These are phyloP conservation scores for Acomys russatus DNA, from an alignment of 2,797 vertebrate genomes.

Conservation along the genomic window DNA sequence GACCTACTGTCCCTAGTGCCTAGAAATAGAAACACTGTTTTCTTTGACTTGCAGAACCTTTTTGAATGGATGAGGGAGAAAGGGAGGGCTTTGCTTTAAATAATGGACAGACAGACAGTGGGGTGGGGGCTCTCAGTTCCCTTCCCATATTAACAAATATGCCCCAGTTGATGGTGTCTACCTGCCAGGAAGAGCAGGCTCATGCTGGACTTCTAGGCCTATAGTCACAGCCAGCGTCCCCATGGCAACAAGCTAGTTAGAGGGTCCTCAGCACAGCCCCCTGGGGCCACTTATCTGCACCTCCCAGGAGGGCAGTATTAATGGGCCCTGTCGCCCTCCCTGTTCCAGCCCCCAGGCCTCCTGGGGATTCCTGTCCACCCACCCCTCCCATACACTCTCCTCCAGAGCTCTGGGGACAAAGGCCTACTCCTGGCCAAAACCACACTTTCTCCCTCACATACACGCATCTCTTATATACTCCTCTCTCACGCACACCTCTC, in stretches of 20 bases:
- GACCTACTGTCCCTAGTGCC: not conserved
- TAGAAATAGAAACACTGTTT: not conserved
- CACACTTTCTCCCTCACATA: not conserved
- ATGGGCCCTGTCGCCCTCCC: conserved; percentile 52
- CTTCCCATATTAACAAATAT: conserved; percentile 53
- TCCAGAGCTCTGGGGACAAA: conserved; percentile 62
- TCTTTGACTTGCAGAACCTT: conserved; percentile 8
- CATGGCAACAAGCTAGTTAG: conserved; percentile 84
- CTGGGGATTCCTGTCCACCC: not conserved
- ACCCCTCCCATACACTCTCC: not conserved
- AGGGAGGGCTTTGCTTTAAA: conserved; percentile 55
- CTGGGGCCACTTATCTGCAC: conserved; percentile 77
- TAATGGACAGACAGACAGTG: not conserved
- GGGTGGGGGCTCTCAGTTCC: not conserved
- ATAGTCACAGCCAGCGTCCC: conserved; percentile 71
- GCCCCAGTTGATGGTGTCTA: conserved; percentile 58
- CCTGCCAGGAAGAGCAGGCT: conserved; percentile 63
- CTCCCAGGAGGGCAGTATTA: conserved; percentile 60
- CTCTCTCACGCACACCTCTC: not conserved
- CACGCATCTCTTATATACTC: not conserved
- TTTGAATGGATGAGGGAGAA: not conserved
- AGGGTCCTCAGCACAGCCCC: conserved; percentile 72
- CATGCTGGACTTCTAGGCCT: conserved; percentile 61
- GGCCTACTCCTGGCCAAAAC: not conserved
- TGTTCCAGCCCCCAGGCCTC: conserved; percentile 38